These are phyloP conservation scores for Perizoma flavofasciatum DNA, from an alignment of 2,888 invertebrate genomes.

Conservation along the genomic window DNA sequence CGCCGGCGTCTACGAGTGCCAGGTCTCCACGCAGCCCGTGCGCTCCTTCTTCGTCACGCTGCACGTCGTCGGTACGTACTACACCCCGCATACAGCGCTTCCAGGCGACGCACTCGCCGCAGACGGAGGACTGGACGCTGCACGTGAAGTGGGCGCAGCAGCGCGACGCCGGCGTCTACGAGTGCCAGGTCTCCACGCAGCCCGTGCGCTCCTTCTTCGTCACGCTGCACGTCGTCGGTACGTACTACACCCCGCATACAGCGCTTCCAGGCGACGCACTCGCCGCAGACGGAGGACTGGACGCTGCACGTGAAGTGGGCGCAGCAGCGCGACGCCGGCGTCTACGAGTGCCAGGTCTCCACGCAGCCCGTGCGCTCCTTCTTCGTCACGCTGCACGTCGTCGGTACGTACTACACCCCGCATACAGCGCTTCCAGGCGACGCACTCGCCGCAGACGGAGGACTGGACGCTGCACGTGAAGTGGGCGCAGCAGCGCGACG, in stretches of 20 bases:
- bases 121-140: constrained; percentile 95
- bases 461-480: constrained; percentile 97
- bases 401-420: constrained; percentile 88
- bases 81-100: constrained; percentile 89
- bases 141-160: constrained; percentile 97
- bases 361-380: constrained; percentile 95
- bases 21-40: constrained; percentile 96
- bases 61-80: constrained; percentile 93
- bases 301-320: constrained; percentile 97
- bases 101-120: constrained; percentile 92
- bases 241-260: constrained; percentile 85
- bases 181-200: constrained; percentile 97
- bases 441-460: constrained; percentile 91
- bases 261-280: constrained; percentile 93
- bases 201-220: constrained; percentile 95
- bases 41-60: constrained; percentile 94
- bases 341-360: constrained; percentile 97
- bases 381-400: constrained; percentile 94
- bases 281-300: constrained; percentile 94
- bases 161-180: constrained; percentile 94
- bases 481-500: constrained; percentile 95
- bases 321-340: constrained; percentile 93
- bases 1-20: constrained; percentile 96
- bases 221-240: constrained; percentile 94
- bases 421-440: constrained; percentile 95